These are phyloP conservation scores for Marronus borbonicus DNA, from an alignment of 2,888 invertebrate species.

Conservation along the genomic window DNA sequence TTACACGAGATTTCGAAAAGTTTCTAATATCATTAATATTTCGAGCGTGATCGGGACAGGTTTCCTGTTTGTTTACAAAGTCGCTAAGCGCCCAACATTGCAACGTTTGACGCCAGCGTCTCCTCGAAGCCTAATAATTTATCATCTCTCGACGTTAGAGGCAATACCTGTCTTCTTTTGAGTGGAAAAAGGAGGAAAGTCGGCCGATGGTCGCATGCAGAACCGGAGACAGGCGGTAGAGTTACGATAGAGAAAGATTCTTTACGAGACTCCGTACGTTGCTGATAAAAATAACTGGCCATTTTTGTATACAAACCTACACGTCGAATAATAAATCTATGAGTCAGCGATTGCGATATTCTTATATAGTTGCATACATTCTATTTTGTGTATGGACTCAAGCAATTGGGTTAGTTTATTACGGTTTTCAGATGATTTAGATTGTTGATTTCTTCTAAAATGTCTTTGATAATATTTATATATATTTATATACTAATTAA, in stretches of 20 bases:
- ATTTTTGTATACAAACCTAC: conserved; percentile 42
- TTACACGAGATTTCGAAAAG: conserved; percentile 33
- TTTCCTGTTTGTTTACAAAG: conserved; percentile 33
- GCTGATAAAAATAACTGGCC: conserved; percentile 31
- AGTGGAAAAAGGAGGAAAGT: conserved; percentile 17
- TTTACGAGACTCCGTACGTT: not conserved
- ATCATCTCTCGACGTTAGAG: conserved; percentile 9
- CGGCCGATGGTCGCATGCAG: not conserved
- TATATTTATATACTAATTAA: no score
- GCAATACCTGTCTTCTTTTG: not conserved
- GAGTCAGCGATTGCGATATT: conserved; percentile 19
- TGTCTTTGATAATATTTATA: no score
- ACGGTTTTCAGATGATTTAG: no score
- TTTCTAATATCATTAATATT: conserved; percentile 40
- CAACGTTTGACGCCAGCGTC: not conserved
- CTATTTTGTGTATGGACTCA: no score
- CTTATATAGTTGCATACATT: not conserved
- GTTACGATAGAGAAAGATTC: not conserved
- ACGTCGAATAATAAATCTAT: conserved; percentile 34
- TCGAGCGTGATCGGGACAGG: conserved; percentile 25
- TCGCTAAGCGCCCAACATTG: not conserved
- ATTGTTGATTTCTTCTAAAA: no score
- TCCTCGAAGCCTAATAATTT: conserved; percentile 18
- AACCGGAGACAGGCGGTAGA: not conserved
- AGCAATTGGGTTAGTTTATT: no score